phyloP scores from a whole-genome alignment of 2,113 vertebrate genomes.

The Octodon degus region DNA sequence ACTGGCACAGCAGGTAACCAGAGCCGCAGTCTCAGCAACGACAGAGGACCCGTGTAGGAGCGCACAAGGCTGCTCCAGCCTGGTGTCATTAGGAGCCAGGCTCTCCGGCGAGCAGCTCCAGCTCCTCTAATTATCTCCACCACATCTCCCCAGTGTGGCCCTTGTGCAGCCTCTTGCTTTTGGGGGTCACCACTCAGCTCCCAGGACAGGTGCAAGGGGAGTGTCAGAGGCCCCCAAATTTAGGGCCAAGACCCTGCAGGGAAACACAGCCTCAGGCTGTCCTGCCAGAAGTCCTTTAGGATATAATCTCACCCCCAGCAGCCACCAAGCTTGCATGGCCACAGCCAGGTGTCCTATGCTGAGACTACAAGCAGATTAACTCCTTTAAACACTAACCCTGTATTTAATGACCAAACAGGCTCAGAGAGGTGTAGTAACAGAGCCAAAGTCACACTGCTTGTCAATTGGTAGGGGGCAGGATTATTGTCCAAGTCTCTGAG shows the following conservation, averaged over 20 bases:
- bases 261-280: neutral
- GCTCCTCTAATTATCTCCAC: neutral
- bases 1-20: fast-evolving
- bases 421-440: neutral
- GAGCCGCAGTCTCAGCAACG: fast-evolving
- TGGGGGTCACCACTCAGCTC: neutral
- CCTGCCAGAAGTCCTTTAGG: neutral
- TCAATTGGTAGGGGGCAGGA: fast-evolving
- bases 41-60: fast-evolving
- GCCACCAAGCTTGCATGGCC: neutral
- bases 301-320: neutral
- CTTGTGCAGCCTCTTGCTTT: neutral
- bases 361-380: neutral
- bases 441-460: neutral
- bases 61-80: neutral
- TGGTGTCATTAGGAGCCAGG: neutral
- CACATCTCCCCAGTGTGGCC: neutral
- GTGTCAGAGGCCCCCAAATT: fast-evolving
- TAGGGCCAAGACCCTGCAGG: neutral
- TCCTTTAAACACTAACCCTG: neutral
- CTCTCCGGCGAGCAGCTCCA: neutral
- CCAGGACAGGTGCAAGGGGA: fast-evolving
- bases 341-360: neutral
- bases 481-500: neutral
- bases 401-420: neutral